These are phyloP conservation scores for Centropristis striata DNA, from an alignment of 2,113 vertebrate species.

Conservation along the genomic window DNA sequence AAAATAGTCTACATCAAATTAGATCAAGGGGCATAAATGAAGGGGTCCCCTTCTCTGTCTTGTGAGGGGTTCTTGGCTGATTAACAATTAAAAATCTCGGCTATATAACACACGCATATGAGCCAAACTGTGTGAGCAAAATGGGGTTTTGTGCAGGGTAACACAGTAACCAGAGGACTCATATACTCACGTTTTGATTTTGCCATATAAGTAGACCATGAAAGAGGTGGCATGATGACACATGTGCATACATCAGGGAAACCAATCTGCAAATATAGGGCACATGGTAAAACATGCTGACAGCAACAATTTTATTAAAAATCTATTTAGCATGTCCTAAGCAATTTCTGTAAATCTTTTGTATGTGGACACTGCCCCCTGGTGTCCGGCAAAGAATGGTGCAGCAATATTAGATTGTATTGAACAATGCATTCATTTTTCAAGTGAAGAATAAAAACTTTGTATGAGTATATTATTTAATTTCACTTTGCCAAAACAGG, in stretches of 20 bases:
- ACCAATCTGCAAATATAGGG: constrained; percentile 30
- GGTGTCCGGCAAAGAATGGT: constrained; percentile 22
- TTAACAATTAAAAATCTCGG: too few species aligned
- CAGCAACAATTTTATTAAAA: background rate
- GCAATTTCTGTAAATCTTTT: background rate
- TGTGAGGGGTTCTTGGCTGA: too few species aligned
- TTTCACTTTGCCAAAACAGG: constrained; percentile 53
- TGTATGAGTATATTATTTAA: constrained; percentile 30
- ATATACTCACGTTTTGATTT: background rate
- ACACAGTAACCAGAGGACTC: background rate
- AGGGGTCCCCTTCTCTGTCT: too few species aligned
- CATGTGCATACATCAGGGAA: constrained; percentile 36
- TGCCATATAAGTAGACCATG: constrained; percentile 1
- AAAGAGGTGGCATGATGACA: constrained; percentile 25
- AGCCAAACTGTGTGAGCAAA: background rate
- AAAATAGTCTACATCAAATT: too few species aligned
- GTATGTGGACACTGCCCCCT: constrained; percentile 52
- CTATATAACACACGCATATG: too few species aligned
- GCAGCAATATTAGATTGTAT: background rate
- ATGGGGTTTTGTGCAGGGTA: background rate
- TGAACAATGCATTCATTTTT: background rate
- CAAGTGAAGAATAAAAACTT: background rate
- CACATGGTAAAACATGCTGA: constrained; percentile 40
- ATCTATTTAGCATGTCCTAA: background rate
- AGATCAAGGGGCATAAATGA: too few species aligned